phyloP scores from a whole-genome alignment of 2,113 vertebrate genomes.

The Limanda limanda region DNA sequence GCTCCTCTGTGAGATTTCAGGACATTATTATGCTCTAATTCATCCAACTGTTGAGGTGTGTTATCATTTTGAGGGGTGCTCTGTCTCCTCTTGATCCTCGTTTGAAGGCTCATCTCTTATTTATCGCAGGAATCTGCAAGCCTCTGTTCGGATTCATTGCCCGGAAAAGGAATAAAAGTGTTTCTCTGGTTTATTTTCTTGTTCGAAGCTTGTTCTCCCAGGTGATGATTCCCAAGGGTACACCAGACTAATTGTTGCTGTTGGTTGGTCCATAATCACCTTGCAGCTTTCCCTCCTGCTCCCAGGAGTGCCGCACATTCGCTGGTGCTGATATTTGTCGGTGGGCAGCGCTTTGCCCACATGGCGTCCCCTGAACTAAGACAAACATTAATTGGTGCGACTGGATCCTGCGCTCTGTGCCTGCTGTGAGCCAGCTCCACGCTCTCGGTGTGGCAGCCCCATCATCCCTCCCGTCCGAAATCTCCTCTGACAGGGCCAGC shows the following conservation, averaged over 20 bases:
- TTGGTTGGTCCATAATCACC: constrained; percentile 58
- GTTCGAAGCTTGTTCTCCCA: constrained; percentile 22
- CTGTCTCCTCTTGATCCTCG: background rate
- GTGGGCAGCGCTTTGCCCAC: constrained; percentile 54
- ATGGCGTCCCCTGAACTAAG: constrained; percentile 66
- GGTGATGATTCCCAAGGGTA: constrained; percentile 60
- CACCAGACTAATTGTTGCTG: constrained; percentile 58
- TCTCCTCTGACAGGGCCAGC: constrained; percentile 79
- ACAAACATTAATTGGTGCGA: constrained; percentile 80
- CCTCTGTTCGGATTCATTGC: constrained; percentile 1
- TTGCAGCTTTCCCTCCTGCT: constrained; percentile 62
- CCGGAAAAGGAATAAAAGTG: constrained; percentile 3
- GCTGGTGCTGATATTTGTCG: constrained; percentile 68
- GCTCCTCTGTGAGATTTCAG: constrained; percentile 27
- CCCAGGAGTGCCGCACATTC: constrained; percentile 64
- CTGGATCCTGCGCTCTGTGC: constrained; percentile 59
- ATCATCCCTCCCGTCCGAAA: constrained; percentile 73
- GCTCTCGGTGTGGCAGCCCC: constrained; percentile 64
- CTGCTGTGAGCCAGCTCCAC: constrained; percentile 66
- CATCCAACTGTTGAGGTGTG: constrained; percentile 1
- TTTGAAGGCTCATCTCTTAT: constrained; percentile 28
- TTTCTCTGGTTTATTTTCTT: constrained; percentile 13
- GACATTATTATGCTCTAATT: constrained; percentile 23
- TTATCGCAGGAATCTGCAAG: background rate
- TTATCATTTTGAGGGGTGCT: background rate